phyloP scores from a whole-genome alignment of 2,797 vertebrate genomes.

The Chromis chromis region DNA sequence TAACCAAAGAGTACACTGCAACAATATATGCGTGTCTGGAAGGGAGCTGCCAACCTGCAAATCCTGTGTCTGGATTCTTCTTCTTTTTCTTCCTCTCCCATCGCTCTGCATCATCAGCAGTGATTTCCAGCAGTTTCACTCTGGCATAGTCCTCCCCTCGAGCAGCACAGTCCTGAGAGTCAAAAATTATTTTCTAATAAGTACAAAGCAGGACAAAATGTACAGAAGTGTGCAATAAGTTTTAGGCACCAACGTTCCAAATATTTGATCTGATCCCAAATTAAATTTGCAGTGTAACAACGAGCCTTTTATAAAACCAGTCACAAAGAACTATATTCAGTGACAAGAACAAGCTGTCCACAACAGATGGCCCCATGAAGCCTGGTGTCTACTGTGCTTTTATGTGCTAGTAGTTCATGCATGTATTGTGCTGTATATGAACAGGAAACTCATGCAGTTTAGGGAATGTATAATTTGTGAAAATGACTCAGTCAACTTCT shows the following conservation, averaged over 20 bases:
- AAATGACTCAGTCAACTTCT: neutral
- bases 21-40: slow-evolving; percentile 82
- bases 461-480: neutral
- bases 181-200: slow-evolving; percentile 2
- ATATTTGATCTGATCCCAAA: neutral
- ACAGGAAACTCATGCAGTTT: neutral
- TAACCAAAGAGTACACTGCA: neutral
- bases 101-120: slow-evolving; percentile 93
- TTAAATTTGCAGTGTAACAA: neutral
- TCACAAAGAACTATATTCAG: too few relatives aligned
- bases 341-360: too few relatives aligned
- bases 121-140: slow-evolving; percentile 94
- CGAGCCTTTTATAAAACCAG: too few relatives aligned
- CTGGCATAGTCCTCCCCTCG: slow-evolving; percentile 92
- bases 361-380: too few relatives aligned
- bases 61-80: slow-evolving; percentile 95
- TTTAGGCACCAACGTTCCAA: neutral
- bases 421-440: neutral
- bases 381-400: neutral
- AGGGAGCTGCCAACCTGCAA: slow-evolving; percentile 88
- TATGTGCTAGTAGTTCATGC: neutral
- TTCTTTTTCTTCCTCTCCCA: slow-evolving; percentile 96
- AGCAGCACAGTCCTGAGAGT: slow-evolving; percentile 89
- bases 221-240: neutral
- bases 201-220: neutral